These are phyloP conservation scores for Callipepla californica DNA, from an alignment of 2,113 vertebrate species.

Conservation along the genomic window DNA sequence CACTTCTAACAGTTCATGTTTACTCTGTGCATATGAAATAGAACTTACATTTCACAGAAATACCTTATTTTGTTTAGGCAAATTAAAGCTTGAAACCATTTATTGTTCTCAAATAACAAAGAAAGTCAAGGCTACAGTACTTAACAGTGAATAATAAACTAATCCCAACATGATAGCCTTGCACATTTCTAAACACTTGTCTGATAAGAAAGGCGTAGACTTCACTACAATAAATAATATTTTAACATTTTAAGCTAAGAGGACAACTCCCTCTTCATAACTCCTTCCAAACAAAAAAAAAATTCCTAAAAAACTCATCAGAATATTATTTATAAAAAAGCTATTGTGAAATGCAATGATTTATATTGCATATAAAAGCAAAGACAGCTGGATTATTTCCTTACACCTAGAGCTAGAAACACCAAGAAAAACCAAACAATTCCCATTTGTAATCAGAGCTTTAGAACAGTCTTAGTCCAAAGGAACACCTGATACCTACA, in stretches of 20 bases:
- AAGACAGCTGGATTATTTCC: not conserved
- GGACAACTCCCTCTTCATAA: not conserved
- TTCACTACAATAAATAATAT: not conserved
- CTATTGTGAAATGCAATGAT: not conserved
- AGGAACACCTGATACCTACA: not conserved
- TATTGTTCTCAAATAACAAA: not conserved
- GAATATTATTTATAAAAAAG: not conserved
- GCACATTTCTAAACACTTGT: not conserved
- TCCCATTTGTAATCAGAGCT: not conserved
- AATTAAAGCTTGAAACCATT: conserved; percentile 38
- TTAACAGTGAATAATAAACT: not conserved
- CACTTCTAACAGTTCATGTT: conserved; percentile 8
- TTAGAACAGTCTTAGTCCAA: not conserved
- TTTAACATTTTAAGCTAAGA: not conserved
- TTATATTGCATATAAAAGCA: not conserved
- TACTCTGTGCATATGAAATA: not conserved
- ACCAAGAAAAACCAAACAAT: not conserved
- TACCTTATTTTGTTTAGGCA: conserved; percentile 24
- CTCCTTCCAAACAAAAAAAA: not conserved
- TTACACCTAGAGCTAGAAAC: not conserved
- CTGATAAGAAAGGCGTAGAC: not conserved
- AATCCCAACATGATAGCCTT: not conserved
- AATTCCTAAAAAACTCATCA: not conserved
- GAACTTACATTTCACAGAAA: conserved; percentile 9
- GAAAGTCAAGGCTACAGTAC: not conserved